Conservation (phyloP, 2,888 invertebrate species). For the Himalopsyche anomala region DNA sequence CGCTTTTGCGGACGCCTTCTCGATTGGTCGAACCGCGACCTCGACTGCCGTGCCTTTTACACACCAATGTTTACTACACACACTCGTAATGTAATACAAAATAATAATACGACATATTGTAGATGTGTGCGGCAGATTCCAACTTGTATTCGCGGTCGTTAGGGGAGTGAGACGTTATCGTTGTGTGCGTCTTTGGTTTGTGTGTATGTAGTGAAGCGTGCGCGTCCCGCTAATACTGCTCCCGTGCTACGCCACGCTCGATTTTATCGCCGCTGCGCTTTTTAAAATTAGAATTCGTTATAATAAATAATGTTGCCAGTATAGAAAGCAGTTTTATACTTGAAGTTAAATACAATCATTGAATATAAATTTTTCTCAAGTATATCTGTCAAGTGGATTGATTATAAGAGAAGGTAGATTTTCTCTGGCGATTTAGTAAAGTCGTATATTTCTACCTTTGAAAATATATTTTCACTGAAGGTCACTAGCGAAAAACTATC, state of each 20-base stretch:
- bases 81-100: slow-evolving; percentile 13
- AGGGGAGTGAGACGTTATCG: background rate
- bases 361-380: too few species aligned
- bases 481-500: too few species aligned
- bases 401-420: too few species aligned
- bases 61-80: slow-evolving; percentile 34
- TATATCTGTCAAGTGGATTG: too few species aligned
- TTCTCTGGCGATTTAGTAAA: too few species aligned
- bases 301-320: too few species aligned
- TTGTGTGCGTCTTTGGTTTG: background rate
- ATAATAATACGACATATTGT: background rate
- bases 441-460: too few species aligned
- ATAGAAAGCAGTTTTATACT: too few species aligned
- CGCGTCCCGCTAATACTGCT: slow-evolving; percentile 1
- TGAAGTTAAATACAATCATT: too few species aligned
- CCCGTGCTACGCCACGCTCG: slow-evolving; percentile 19
- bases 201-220: background rate
- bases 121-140: slow-evolving; percentile 4
- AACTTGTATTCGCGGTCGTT: background rate
- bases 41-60: slow-evolving; percentile 25
- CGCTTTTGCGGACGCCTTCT: slow-evolving; percentile 26
- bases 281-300: background rate
- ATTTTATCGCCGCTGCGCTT: background rate
- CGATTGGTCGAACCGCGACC: slow-evolving; percentile 11
- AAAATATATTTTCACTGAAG: too few species aligned